Evolutionary conservation across 1,140 invertebrate genomes (phyloP).

Genomic region (Ctenoplectra terminalis): DNA sequence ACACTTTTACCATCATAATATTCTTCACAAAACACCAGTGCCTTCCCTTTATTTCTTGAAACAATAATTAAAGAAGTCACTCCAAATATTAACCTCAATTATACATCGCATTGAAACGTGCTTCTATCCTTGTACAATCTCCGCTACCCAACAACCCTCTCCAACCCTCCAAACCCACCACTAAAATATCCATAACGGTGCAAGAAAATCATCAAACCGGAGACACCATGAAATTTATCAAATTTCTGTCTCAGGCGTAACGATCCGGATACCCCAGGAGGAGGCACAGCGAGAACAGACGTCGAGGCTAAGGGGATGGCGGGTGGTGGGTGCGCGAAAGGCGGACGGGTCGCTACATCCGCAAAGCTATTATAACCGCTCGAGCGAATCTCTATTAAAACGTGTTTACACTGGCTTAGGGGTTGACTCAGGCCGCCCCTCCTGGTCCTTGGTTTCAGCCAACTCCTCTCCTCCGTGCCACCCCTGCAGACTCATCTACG

Average conservation of each 20-base stretch:
- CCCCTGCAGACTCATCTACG: conserved; percentile 43
- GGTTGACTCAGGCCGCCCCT: conserved; percentile 82
- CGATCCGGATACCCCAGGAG: conserved; percentile 3
- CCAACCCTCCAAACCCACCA: background rate
- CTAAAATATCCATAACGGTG: background rate
- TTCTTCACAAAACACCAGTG: no score
- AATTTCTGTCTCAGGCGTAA: conserved; percentile 43
- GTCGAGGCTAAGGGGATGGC: conserved; percentile 24
- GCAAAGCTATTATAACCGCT: conserved; percentile 84
- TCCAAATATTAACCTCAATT: no score
- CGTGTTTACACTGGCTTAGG: conserved; percentile 84
- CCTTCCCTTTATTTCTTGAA: no score
- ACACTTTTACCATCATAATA: no score
- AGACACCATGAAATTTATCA: conserved; percentile 23
- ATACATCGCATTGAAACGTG: no score
- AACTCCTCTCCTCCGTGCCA: conserved; percentile 69
- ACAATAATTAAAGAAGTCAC: no score
- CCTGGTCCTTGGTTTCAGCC: conserved; percentile 71
- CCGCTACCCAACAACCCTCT: no score
- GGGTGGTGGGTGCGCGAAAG: conserved; percentile 49
- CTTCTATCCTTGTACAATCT: no score
- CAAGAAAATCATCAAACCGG: conserved; percentile 3
- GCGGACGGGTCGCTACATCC: conserved; percentile 79
- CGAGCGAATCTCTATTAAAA: conserved; percentile 84
- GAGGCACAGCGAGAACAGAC: conserved; percentile 66